phyloP scores from a whole-genome alignment of 2,888 invertebrate species.

The Steinernema scapterisci region DNA sequence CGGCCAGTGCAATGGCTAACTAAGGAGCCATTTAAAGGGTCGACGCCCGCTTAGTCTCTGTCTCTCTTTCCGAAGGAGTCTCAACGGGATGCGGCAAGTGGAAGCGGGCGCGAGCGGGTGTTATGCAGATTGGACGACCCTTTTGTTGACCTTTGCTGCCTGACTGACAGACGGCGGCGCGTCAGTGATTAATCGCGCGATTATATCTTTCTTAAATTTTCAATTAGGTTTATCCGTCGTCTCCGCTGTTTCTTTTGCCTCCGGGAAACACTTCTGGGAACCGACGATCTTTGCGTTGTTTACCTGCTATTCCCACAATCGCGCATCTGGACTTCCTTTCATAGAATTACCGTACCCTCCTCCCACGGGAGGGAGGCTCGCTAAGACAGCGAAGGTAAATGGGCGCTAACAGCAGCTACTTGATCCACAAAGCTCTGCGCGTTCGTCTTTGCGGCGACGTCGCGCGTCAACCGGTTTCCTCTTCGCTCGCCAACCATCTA shows the following conservation, averaged over 20 bases:
- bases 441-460: constrained; percentile 8
- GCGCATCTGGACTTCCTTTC: background rate
- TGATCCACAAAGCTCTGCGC: constrained; percentile 28
- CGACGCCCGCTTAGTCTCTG: background rate
- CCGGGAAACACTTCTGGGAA: background rate
- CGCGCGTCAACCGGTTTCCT: constrained; percentile 28
- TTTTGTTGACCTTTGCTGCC: constrained; percentile 26
- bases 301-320: background rate
- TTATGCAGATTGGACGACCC: constrained; percentile 26
- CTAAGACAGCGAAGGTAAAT: background rate
- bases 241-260: background rate
- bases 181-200: constrained; percentile 27
- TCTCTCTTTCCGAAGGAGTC: background rate
- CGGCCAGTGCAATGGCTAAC: background rate
- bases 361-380: too few relatives aligned
- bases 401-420: constrained; percentile 32
- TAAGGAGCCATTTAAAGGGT: constrained; percentile 7
- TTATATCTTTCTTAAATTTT: constrained; percentile 31
- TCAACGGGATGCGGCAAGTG: background rate
- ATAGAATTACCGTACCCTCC: background rate
- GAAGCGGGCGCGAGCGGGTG: constrained; percentile 23
- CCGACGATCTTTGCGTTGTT: background rate
- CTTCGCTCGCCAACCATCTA: background rate
- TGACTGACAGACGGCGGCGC: constrained; percentile 27
- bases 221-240: background rate